Percentiles rank a stretch among this genome's conserved stretches.
Conservation (phyloP, 2,888 invertebrate genomes). For the Didymodactylos carnosus region DNA sequence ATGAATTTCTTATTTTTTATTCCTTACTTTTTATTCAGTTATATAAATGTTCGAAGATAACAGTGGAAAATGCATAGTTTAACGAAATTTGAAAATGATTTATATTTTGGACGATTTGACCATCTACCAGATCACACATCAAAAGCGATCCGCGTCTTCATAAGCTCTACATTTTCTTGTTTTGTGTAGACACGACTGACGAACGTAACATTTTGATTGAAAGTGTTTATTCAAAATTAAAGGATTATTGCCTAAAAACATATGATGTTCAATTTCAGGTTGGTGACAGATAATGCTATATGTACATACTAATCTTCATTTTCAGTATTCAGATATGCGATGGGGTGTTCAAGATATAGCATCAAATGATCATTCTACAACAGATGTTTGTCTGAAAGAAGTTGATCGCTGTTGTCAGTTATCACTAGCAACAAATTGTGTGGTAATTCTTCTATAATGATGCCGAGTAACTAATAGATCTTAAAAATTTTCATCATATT, state of each 20-base stretch:
- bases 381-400: background rate
- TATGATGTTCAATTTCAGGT: background rate
- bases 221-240: background rate
- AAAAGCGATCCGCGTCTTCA: background rate
- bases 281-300: background rate
- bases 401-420: background rate
- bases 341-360: background rate
- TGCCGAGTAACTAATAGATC: background rate
- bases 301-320: background rate
- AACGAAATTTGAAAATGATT: no score
- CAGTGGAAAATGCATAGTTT: no score
- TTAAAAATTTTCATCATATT: background rate
- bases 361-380: background rate
- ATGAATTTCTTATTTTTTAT: no score
- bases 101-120: background rate
- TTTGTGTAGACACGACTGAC: background rate
- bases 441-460: no score
- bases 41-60: no score
- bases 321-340: background rate
- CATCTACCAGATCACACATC: background rate
- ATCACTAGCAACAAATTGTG: background rate
- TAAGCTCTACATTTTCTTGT: background rate
- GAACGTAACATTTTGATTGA: background rate
- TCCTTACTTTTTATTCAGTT: no score
- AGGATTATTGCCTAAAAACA: background rate